phyloP scores from a whole-genome alignment of 2,797 vertebrate genomes.

The Pelobates cultripes region DNA sequence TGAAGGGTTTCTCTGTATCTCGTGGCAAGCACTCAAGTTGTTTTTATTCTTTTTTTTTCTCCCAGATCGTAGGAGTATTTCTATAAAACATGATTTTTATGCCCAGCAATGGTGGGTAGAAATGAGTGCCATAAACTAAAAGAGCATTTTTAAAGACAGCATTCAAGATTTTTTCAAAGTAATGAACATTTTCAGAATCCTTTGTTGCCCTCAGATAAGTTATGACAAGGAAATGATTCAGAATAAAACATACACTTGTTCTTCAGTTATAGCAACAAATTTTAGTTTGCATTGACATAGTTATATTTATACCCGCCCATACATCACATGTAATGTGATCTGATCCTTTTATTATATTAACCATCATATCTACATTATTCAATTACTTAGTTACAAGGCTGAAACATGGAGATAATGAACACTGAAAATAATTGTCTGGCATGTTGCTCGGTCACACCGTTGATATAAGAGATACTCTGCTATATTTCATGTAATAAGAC shows the following conservation, averaged over 20 bases:
- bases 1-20: background rate
- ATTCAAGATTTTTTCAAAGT: background rate
- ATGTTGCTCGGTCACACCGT: no score
- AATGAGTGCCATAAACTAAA: conserved; percentile 21
- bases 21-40: conserved; percentile 3
- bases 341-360: background rate
- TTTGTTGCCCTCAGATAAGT: conserved; percentile 1
- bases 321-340: background rate
- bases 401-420: background rate
- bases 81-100: conserved; percentile 35
- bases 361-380: background rate
- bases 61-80: conserved; percentile 35
- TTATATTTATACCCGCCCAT: no score
- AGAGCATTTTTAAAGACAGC: conserved; percentile 30
- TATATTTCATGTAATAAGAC: no score
- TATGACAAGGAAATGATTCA: conserved; percentile 33
- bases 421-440: background rate
- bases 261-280: background rate
- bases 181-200: conserved; percentile 1
- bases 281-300: background rate
- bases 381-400: background rate
- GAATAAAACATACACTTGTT: conserved; percentile 14
- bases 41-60: conserved; percentile 4
- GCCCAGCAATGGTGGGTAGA: conserved; percentile 38
- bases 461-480: no score